phyloP scores from a whole-genome alignment of 2,113 vertebrate genomes.

The Podiceps cristatus region DNA sequence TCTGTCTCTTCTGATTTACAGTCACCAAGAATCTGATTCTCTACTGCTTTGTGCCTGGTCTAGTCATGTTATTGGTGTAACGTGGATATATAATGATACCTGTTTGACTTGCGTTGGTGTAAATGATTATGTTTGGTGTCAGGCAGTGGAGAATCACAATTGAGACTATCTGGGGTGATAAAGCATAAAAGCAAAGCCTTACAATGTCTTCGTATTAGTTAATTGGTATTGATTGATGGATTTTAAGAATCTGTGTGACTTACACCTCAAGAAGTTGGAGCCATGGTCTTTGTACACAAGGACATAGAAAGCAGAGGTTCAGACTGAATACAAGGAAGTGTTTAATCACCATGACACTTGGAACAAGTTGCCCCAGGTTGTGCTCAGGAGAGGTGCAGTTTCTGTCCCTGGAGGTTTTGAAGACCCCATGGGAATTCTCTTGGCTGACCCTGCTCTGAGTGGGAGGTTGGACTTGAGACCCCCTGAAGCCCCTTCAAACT shows the following conservation, averaged over 20 bases:
- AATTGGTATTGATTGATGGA: not conserved
- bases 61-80: not conserved
- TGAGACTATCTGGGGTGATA: not conserved
- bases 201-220: not conserved
- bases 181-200: not conserved
- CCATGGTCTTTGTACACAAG: not conserved
- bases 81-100: not conserved
- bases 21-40: not conserved
- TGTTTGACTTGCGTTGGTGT: not conserved
- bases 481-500: not conserved
- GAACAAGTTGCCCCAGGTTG: not conserved
- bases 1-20: not conserved
- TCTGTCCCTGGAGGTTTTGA: not conserved
- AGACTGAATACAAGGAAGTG: not conserved
- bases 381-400: not conserved
- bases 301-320: not conserved
- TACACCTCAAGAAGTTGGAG: fast-evolving
- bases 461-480: not conserved
- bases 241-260: not conserved
- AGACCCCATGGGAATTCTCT: not conserved
- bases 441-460: not conserved
- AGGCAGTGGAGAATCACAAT: not conserved
- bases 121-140: not conserved
- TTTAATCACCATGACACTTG: not conserved
- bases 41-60: not conserved